Evolutionary conservation across 2,113 vertebrate species (phyloP).

Genomic region (Ibidorhyncha struthersii): DNA sequence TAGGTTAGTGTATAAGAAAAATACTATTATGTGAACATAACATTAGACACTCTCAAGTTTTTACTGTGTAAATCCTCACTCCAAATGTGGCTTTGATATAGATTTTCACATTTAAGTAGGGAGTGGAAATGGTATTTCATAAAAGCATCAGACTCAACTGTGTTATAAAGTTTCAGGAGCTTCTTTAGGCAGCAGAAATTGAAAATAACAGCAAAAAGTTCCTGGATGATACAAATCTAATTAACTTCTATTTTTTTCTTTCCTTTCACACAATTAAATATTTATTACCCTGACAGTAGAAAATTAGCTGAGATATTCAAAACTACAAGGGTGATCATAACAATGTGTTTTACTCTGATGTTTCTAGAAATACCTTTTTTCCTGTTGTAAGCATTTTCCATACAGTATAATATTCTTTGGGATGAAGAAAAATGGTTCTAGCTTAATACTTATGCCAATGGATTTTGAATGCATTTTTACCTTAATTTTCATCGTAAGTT

Average conservation of each 20-base stretch:
- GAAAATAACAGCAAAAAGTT: neutral
- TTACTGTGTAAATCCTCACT: neutral
- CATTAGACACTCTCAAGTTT: neutral
- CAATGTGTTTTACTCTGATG: neutral
- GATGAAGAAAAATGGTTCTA: neutral
- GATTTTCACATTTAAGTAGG: neutral
- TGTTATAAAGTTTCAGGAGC: neutral
- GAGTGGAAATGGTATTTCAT: neutral
- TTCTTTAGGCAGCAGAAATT: neutral
- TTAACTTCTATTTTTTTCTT: neutral
- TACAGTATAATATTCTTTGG: neutral
- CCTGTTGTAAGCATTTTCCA: neutral
- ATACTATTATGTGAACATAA: neutral
- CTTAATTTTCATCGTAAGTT: constrained; percentile 4
- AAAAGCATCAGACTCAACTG: neutral
- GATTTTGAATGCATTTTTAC: neutral
- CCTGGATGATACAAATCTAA: neutral
- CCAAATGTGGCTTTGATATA: neutral
- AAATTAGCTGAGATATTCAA: neutral
- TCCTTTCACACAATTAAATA: neutral
- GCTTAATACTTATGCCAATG: neutral
- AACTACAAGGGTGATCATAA: neutral
- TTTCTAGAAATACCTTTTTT: neutral
- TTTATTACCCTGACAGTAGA: neutral
- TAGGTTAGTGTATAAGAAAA: neutral